A percentile compares a stretch with the other conserved stretches of the same genome.
phyloP scores from a whole-genome alignment of 2,113 vertebrate species.

The Salvelinus fontinalis region DNA sequence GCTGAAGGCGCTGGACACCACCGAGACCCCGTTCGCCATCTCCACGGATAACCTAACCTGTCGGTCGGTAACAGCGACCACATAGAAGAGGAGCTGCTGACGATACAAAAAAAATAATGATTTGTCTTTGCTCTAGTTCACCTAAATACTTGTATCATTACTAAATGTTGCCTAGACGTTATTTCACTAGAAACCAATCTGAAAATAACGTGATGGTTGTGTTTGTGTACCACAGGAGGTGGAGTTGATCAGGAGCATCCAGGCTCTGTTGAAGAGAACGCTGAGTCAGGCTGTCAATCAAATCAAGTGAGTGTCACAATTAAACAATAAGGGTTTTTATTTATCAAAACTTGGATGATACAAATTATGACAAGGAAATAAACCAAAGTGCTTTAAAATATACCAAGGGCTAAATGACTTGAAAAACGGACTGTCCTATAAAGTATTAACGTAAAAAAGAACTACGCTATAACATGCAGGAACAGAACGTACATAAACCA shows the following conservation, averaged over 20 bases:
- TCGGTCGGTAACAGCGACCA: constrained; percentile 79
- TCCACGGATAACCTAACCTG: constrained; percentile 81
- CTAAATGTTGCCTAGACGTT: too few species aligned
- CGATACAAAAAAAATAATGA: constrained; percentile 25
- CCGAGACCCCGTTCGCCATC: constrained; percentile 74
- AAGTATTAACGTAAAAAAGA: too few species aligned
- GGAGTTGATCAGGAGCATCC: constrained; percentile 85
- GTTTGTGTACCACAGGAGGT: constrained; percentile 76
- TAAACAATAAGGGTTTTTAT: too few species aligned
- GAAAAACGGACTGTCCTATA: too few species aligned
- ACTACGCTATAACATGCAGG: too few species aligned
- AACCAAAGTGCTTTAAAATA: too few species aligned
- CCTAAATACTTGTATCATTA: background rate
- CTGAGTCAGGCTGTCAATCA: constrained; percentile 79
- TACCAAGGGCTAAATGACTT: too few species aligned
- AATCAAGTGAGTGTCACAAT: constrained; percentile 76
- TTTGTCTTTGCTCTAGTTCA: background rate
- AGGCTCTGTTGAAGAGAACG: constrained; percentile 88
- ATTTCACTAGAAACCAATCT: too few species aligned
- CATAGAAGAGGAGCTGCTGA: constrained; percentile 86
- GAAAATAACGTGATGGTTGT: background rate
- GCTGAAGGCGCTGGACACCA: constrained; percentile 80
- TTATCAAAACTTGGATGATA: too few species aligned
- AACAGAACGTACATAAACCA: too few species aligned
- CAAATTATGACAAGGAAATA: too few species aligned